Conservation (phyloP, 2,888 invertebrate species). For the Tuta absoluta region DNA sequence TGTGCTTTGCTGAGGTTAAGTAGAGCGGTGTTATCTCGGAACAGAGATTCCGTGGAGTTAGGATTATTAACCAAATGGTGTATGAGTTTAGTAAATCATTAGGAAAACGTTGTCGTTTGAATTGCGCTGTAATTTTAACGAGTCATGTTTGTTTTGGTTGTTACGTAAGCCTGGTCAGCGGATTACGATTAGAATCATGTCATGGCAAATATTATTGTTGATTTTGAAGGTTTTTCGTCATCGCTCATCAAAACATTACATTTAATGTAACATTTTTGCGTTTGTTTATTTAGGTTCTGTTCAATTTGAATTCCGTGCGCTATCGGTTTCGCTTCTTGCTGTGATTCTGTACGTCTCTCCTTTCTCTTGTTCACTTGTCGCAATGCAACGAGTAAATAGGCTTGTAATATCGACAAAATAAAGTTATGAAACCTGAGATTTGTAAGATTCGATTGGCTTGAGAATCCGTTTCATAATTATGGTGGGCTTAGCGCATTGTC, state of each 20-base stretch:
- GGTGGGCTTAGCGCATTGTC: slow-evolving; percentile 69
- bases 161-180: slow-evolving; percentile 16
- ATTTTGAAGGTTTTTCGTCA: slow-evolving; percentile 14
- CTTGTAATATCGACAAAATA: slow-evolving; percentile 22
- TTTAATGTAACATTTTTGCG: background rate
- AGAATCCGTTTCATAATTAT: slow-evolving; percentile 59
- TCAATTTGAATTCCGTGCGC: background rate
- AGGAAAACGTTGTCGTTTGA: slow-evolving; percentile 18
- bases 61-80: slow-evolving; percentile 57
- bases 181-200: slow-evolving; percentile 12
- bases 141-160: slow-evolving; percentile 22
- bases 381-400: slow-evolving; percentile 15
- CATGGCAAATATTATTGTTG: slow-evolving; percentile 19
- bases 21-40: slow-evolving; percentile 80
- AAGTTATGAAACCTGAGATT: slow-evolving; percentile 28
- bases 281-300: background rate
- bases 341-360: background rate
- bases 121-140: slow-evolving; percentile 5
- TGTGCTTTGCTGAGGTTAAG: slow-evolving; percentile 80
- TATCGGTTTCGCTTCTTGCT: background rate
- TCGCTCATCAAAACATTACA: background rate
- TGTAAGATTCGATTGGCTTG: slow-evolving; percentile 26
- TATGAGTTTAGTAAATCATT: slow-evolving; percentile 25
- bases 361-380: slow-evolving; percentile 20
- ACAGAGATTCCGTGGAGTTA: slow-evolving; percentile 75